Percentiles rank a stretch among this genome's conserved stretches.
phyloP scores from a whole-genome alignment of 2,888 invertebrate genomes.

The Eutolmus rufibarbis region DNA sequence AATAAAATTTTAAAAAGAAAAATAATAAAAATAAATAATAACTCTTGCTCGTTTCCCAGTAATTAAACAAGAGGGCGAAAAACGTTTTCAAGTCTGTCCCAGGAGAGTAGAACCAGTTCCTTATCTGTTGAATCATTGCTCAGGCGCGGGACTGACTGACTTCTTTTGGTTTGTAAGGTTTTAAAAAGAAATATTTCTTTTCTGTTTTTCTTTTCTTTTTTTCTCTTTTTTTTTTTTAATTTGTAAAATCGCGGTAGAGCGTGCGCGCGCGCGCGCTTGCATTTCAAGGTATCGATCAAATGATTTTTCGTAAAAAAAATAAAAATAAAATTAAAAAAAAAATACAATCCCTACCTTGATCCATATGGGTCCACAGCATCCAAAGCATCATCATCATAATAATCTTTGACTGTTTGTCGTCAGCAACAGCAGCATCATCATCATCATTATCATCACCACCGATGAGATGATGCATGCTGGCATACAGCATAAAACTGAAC shows the following conservation, averaged over 20 bases:
- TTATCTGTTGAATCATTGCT: slow-evolving; percentile 33
- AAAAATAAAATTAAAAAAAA: too few relatives aligned
- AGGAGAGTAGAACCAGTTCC: background rate
- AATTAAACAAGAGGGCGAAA: slow-evolving; percentile 29
- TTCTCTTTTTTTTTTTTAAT: background rate
- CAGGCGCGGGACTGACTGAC: background rate
- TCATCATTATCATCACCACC: background rate
- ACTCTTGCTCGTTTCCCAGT: slow-evolving; percentile 20
- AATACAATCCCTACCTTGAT: background rate
- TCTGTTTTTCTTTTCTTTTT: background rate
- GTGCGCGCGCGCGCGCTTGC: background rate
- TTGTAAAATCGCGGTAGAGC: background rate
- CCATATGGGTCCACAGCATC: background rate
- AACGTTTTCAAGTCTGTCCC: background rate
- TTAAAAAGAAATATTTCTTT: background rate
- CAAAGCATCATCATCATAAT: background rate
- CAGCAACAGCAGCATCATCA: background rate
- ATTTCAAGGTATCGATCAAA: slow-evolving; percentile 14
- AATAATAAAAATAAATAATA: slow-evolving; percentile 21
- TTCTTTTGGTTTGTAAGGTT: background rate
- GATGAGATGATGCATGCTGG: too few relatives aligned
- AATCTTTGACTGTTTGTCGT: background rate
- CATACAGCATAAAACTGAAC: too few relatives aligned
- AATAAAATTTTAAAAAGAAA: background rate
- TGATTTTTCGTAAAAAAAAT: background rate